A percentile compares a stretch with the other conserved stretches of the same genome.
Conservation (phyloP, 2,888 invertebrate genomes). For the Pseudococcus viburni region DNA sequence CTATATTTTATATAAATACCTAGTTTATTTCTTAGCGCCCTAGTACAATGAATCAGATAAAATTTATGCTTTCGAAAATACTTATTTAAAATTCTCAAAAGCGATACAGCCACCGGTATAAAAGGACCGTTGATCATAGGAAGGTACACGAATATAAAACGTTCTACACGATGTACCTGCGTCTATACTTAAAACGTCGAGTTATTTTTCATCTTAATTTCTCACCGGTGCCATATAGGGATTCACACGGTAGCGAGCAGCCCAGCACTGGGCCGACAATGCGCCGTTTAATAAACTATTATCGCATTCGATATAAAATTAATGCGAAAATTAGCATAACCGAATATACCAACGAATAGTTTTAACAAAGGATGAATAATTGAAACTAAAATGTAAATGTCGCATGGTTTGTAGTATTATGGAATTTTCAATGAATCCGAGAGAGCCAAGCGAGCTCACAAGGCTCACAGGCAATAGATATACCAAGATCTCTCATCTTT, state of each 20-base stretch:
- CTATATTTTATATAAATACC: conserved; percentile 46
- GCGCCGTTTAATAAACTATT: conserved; percentile 15
- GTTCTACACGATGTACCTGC: not conserved
- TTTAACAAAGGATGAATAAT: conserved; percentile 40
- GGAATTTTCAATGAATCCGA: conserved; percentile 40
- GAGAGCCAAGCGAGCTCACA: not conserved
- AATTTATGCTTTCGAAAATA: conserved; percentile 22
- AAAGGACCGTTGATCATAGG: conserved; percentile 12
- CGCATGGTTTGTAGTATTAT: conserved; percentile 12
- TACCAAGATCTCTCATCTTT: not conserved
- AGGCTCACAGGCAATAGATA: conserved; percentile 11
- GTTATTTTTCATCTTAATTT: conserved; percentile 22
- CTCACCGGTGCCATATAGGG: not conserved
- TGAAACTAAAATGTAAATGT: conserved; percentile 42
- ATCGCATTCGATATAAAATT: conserved; percentile 47
- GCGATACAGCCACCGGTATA: not conserved
- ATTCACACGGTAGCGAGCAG: not conserved
- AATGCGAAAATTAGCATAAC: conserved; percentile 38
- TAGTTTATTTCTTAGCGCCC: conserved; percentile 7
- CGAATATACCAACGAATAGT: conserved; percentile 33
- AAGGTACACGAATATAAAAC: not conserved
- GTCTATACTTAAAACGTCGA: not conserved
- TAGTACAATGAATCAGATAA: conserved; percentile 19
- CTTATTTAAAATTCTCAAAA: conserved; percentile 38
- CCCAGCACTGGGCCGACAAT: not conserved